phyloP scores from a whole-genome alignment of 2,888 invertebrate genomes.

The Luffia ferchaultella region DNA sequence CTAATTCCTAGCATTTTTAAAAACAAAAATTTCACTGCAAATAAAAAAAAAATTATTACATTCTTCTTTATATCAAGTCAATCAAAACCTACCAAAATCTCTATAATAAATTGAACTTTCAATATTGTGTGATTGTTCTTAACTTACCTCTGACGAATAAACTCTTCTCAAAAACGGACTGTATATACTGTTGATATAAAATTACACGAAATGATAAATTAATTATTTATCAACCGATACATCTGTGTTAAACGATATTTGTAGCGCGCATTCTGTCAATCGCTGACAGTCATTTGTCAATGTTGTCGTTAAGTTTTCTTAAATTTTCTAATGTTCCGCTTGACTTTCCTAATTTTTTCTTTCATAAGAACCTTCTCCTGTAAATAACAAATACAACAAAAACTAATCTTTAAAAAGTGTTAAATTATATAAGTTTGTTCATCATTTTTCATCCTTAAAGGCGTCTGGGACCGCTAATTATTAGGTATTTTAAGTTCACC shows the following conservation, averaged over 20 bases:
- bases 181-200: neutral
- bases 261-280: neutral
- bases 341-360: neutral
- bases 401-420: too few relatives aligned
- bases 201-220: neutral
- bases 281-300: neutral
- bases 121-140: too few relatives aligned
- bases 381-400: neutral
- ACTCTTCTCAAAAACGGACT: neutral
- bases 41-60: constrained; percentile 3
- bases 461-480: too few relatives aligned
- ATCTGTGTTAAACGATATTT: neutral
- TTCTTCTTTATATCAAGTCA: neutral
- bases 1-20: constrained; percentile 4
- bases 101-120: neutral
- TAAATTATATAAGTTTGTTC: too few relatives aligned
- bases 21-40: constrained; percentile 6
- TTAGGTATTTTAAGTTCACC: too few relatives aligned
- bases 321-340: neutral
- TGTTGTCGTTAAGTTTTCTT: neutral
- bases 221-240: neutral
- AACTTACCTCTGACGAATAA: neutral
- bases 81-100: neutral
- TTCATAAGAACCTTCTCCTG: neutral
- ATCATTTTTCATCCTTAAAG: too few relatives aligned